Evolutionary conservation across 2,113 vertebrate species (phyloP), one percentile per base, ranked within the genome.

Genomic region (Orthonyx spaldingii): DNA sequence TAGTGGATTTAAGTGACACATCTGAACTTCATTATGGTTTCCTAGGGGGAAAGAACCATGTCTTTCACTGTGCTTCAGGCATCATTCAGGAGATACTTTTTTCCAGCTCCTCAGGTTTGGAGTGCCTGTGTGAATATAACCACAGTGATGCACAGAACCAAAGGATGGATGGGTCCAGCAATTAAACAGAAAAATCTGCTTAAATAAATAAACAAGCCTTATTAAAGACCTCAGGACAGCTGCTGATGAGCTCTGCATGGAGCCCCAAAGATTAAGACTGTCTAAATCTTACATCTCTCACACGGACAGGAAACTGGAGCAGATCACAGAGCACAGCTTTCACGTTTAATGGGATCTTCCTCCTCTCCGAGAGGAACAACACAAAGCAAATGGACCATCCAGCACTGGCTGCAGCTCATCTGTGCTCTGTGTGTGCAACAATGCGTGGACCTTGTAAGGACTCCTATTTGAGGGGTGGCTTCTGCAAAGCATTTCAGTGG

Each of bases 21-120:
- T 74, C 53, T 68, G 88, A 92, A 71, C n/a, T 56, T 68, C 56
- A 93, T 94, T 93, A 83, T 70, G 42, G 64, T 83, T 94, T 96
- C n/a, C 49, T 27, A 37, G 14, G 26, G 28, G 60, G 32, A 68
- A 33, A 89, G 52, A 94, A 84, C 46, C 33, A 41, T 7, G 7
- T 90, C 84, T 84, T 92, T 82, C 82, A 37, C 52, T 86, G 39
- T 42, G 72, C 93, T 80, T 88, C 41, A 55, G 80, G 68, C 92
- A 56, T 47, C 16, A 39, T 81, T 90, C 41, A 68, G 52, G 53
- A 63, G 41, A 55, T 74, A 13, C 17, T 74, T 81, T 94, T 70
- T 86, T 81, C 60, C 71, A 78, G 68, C 35, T 90, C 14, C 50
- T 90, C 76, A 93, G 85, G 75, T 88, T 95, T 68, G 42, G n/a